Conservation (phyloP, 2,888 invertebrate species). For the Platynereis dumerilii region DNA sequence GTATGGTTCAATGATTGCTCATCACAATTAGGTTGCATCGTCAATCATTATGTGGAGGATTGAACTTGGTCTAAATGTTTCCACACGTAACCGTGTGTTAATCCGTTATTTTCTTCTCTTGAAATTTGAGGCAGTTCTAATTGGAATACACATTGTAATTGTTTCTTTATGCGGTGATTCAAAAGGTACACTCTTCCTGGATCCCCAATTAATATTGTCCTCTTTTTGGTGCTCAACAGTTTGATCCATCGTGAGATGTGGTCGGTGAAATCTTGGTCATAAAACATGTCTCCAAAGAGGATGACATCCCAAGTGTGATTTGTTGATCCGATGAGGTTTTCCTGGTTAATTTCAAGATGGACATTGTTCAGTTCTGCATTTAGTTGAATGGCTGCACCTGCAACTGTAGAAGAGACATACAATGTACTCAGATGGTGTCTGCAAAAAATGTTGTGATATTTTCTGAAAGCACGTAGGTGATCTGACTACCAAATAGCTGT, state of each 20-base stretch:
- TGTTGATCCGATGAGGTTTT: slow-evolving; percentile 59
- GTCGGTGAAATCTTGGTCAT: slow-evolving; percentile 65
- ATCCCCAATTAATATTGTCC: slow-evolving; percentile 51
- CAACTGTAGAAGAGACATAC: slow-evolving; percentile 49
- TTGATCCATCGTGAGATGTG: slow-evolving; percentile 45
- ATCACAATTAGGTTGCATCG: no score
- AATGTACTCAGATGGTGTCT: no score
- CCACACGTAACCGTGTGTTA: slow-evolving; percentile 46
- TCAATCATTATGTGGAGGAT: no score
- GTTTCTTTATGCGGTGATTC: slow-evolving; percentile 42
- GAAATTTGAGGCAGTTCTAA: slow-evolving; percentile 40
- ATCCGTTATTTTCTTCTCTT: slow-evolving; percentile 46
- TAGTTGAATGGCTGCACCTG: slow-evolving; percentile 48
- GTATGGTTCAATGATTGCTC: no score
- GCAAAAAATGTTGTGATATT: no score
- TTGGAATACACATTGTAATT: slow-evolving; percentile 37
- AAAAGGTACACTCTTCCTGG: slow-evolving; percentile 48
- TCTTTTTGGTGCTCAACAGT: slow-evolving; percentile 29
- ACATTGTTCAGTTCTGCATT: slow-evolving; percentile 51
- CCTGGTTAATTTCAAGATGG: slow-evolving; percentile 69
- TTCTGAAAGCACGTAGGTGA: no score
- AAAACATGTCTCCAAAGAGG: slow-evolving; percentile 76
- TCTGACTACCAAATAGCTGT: no score
- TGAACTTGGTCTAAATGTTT: slow-evolving; percentile 21
- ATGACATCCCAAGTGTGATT: slow-evolving; percentile 67